phyloP scores from a whole-genome alignment of 2,113 vertebrate genomes.

The Brachyhypopomus occidentalis region DNA sequence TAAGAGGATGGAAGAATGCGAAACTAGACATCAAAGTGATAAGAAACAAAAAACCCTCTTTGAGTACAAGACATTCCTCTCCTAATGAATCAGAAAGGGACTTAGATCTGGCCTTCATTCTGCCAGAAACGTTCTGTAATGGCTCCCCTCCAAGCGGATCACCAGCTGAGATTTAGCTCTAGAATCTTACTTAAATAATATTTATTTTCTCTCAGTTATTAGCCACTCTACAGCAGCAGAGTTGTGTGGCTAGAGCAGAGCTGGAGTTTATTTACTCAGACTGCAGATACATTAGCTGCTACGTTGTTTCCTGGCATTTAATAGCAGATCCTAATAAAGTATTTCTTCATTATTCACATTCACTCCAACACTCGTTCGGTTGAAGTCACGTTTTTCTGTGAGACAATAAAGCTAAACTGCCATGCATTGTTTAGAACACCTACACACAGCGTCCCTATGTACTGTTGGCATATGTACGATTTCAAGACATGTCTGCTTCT shows the following conservation, averaged over 20 bases:
- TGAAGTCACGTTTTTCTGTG: background rate
- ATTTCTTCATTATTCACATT: background rate
- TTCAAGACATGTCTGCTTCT: background rate
- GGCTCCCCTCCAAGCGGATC: background rate
- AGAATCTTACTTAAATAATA: background rate
- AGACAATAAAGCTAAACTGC: background rate
- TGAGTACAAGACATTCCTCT: constrained; percentile 59
- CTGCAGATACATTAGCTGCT: background rate
- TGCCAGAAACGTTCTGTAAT: background rate
- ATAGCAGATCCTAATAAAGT: background rate
- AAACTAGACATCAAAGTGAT: constrained; percentile 65
- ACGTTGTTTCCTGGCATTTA: background rate
- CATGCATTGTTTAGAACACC: background rate
- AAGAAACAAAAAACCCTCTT: constrained; percentile 66
- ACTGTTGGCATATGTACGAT: background rate
- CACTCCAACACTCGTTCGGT: constrained; percentile 11
- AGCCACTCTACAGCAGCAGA: no score
- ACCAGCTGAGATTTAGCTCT: background rate
- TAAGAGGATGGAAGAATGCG: constrained; percentile 43
- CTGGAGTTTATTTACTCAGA: background rate
- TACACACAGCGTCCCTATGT: background rate
- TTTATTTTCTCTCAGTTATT: background rate
- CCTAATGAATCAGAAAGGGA: constrained; percentile 42
- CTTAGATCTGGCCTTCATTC: constrained; percentile 33
- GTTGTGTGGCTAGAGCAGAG: no score